Evolutionary conservation across 2,113 vertebrate species (phyloP).

Genomic region (Hystrix brachyura): DNA sequence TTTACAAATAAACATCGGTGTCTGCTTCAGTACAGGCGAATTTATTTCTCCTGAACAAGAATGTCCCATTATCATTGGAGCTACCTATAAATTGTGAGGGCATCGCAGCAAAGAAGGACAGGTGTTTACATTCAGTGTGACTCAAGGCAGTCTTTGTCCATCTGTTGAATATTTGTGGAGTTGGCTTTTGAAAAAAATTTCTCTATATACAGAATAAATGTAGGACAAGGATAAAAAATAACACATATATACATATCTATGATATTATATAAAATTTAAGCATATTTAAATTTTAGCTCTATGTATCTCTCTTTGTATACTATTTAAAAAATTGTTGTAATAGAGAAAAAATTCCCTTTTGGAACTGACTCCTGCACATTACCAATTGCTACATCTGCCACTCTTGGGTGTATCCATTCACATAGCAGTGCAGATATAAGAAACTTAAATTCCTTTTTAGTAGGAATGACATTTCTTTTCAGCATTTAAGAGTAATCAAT

Average conservation of each 20-base stretch:
- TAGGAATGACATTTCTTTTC: neutral
- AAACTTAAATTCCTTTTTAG: neutral
- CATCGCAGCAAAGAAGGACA: neutral
- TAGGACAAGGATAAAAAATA: neutral
- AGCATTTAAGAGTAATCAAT: neutral
- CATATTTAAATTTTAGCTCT: neutral
- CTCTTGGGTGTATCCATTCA: neutral
- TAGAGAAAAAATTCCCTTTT: neutral
- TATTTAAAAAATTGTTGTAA: neutral
- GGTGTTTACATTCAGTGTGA: neutral
- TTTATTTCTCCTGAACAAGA: constrained; percentile 35
- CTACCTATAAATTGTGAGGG: neutral
- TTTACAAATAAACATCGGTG: neutral
- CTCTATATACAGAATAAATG: neutral
- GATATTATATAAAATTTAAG: neutral
- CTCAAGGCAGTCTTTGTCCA: neutral
- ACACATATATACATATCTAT: neutral
- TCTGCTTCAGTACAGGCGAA: neutral
- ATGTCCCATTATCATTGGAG: neutral
- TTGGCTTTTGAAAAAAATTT: neutral
- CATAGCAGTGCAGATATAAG: neutral
- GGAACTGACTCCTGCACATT: neutral
- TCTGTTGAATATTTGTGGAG: neutral
- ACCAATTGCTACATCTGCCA: neutral
- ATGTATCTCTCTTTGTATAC: neutral